Percentiles rank a stretch among this genome's conserved stretches.
These are phyloP conservation scores for Centropyge bicolor DNA, from an alignment of 2,797 vertebrate genomes.

Conservation along the genomic window DNA sequence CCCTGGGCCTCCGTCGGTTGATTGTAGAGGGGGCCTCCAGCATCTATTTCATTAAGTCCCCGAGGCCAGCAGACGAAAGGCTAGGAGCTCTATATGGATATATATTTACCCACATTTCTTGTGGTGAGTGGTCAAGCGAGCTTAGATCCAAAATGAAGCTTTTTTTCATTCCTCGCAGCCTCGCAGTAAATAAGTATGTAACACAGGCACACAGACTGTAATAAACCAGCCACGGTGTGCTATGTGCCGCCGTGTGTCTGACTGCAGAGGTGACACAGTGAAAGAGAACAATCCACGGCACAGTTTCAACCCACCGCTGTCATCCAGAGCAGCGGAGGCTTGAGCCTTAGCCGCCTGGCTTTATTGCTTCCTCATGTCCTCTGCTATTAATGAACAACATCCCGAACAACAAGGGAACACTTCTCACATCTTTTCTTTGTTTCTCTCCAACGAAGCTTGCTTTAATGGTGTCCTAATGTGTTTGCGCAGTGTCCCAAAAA, in stretches of 20 bases:
- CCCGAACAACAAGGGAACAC: constrained; percentile 13
- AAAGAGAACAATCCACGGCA: constrained; percentile 4
- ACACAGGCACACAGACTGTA: constrained; percentile 42
- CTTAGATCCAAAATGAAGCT: constrained; percentile 64
- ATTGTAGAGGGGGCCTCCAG: constrained; percentile 69
- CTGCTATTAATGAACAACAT: constrained; percentile 42
- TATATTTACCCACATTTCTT: constrained; percentile 80
- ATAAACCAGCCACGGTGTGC: constrained; percentile 38
- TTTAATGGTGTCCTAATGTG: constrained; percentile 55
- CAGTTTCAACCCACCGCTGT: constrained; percentile 2
- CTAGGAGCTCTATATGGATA: constrained; percentile 61
- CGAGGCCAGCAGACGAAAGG: constrained; percentile 57
- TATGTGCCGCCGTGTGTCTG: not conserved
- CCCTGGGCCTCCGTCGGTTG: constrained; percentile 68
- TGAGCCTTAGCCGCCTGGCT: constrained; percentile 8
- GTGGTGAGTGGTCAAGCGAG: constrained; percentile 73
- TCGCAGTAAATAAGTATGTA: constrained; percentile 66
- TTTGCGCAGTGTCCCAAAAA: constrained; percentile 58
- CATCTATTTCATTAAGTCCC: constrained; percentile 75
- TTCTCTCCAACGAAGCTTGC: constrained; percentile 13
- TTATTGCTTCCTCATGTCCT: constrained; percentile 38
- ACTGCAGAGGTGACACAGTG: constrained; percentile 44
- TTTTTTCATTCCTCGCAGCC: constrained; percentile 60
- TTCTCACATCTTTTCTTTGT: constrained; percentile 26
- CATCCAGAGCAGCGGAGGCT: constrained; percentile 3